Conservation (phyloP, 2,113 vertebrate species). For the Nematolebias whitei region DNA sequence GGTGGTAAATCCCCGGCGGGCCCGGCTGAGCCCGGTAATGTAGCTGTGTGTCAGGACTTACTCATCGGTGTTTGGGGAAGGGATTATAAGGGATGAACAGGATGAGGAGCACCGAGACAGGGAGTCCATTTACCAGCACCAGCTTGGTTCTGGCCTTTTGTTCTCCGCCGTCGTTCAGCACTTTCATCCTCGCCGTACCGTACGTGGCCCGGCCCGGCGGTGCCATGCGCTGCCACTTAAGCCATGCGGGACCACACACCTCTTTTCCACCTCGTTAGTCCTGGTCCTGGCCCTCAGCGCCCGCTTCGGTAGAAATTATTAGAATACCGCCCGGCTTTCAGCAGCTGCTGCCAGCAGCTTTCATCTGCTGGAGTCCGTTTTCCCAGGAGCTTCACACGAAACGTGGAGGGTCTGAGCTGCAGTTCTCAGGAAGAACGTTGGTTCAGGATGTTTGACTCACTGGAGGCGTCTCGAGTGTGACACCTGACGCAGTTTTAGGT, state of each 20-base stretch:
- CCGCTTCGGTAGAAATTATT: slow-evolving; percentile 39
- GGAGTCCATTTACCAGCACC: slow-evolving; percentile 45
- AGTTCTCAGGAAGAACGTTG: too few relatives aligned
- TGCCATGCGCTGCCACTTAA: slow-evolving; percentile 46
- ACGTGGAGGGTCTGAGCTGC: too few relatives aligned
- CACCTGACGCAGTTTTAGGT: too few relatives aligned
- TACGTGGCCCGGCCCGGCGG: slow-evolving; percentile 13
- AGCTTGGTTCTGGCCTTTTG: slow-evolving; percentile 45
- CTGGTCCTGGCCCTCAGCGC: too few relatives aligned
- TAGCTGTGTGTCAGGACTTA: slow-evolving; percentile 72
- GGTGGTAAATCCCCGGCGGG: slow-evolving; percentile 64
- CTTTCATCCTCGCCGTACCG: slow-evolving; percentile 41
- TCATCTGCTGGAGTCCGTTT: slow-evolving; percentile 1
- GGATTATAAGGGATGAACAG: slow-evolving; percentile 73
- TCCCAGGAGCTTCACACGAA: neutral
- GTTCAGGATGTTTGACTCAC: too few relatives aligned
- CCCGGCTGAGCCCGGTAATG: slow-evolving; percentile 47
- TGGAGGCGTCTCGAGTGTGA: too few relatives aligned
- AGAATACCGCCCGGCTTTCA: slow-evolving; percentile 13
- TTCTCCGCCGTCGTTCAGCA: slow-evolving; percentile 40
- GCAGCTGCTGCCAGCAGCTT: slow-evolving; percentile 30
- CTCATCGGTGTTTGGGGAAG: slow-evolving; percentile 73
- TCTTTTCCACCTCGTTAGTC: slow-evolving; percentile 43
- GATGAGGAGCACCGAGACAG: slow-evolving; percentile 36
- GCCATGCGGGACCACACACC: slow-evolving; percentile 58